A percentile compares a stretch with the other conserved stretches of the same genome.
Evolutionary conservation across 2,797 vertebrate species (phyloP).

Genomic region (Macropus fuliginosus): DNA sequence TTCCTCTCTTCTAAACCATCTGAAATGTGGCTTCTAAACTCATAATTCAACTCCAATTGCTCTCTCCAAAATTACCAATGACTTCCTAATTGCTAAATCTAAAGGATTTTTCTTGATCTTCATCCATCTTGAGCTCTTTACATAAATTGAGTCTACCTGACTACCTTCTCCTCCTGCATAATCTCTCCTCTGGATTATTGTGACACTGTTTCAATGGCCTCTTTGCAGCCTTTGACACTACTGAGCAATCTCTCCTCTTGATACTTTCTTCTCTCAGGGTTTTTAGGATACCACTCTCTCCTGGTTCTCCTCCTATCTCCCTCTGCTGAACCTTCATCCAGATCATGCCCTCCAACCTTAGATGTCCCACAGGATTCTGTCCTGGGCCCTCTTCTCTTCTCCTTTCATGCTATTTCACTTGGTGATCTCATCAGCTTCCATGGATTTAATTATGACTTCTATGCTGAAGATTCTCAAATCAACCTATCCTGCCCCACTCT

Average conservation of each 20-base stretch:
- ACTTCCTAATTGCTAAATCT: not conserved
- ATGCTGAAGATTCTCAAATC: not conserved
- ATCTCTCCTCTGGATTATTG: not conserved
- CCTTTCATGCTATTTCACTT: not conserved
- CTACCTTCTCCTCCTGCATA: not conserved
- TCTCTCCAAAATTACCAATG: not conserved
- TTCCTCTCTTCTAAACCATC: not conserved
- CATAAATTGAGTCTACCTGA: not conserved
- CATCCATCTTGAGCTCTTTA: not conserved
- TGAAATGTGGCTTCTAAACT: not conserved
- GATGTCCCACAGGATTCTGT: not conserved
- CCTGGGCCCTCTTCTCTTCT: too few relatives aligned
- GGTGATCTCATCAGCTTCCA: not conserved
- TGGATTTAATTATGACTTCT: not conserved
- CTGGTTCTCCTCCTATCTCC: not conserved
- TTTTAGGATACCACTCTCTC: too few relatives aligned
- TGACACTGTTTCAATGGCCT: not conserved
- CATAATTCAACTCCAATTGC: not conserved
- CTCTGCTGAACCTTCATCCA: not conserved
- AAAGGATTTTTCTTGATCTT: not conserved
- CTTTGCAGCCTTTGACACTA: not conserved
- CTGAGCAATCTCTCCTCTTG: not conserved
- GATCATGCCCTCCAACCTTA: not conserved
- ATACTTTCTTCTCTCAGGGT: not conserved
- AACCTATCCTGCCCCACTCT: not conserved